Evolutionary conservation across 2,797 vertebrate species (phyloP), one percentile per base, ranked within the genome.

Genomic region (Falco berigora): DNA sequence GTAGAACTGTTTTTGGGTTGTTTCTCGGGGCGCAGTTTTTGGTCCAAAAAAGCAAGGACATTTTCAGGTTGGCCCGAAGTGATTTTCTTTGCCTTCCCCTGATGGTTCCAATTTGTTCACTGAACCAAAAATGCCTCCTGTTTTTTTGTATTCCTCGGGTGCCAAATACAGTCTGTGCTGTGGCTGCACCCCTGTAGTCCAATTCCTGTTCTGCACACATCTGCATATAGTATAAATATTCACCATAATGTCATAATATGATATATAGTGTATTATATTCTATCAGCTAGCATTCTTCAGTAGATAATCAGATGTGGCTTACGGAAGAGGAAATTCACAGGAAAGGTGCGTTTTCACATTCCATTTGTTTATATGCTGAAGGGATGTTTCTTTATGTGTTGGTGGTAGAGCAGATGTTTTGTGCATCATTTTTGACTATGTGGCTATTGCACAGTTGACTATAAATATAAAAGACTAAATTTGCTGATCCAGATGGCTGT

Each of bases 401-500:
- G 69, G 30, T 32, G 27, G 86, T 68, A 91, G 56, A 81, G 24
- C 83, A 96, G 92, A 73, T 84, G 47, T 94, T 86, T 62, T 92
- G 38, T 81, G 55, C n/a, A 79, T 86, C 0, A n/a, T 72, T 88
- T 92, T 92, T 94, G 16, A 84, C 25, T 75, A 38, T 63, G 66
- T 88, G 80, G 55, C 67, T 82, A 78, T 93, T 80, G 77, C 77
- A 75, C 90, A 68, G 82, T 80, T 88, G 92, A 34, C 58, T 81
- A 64, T 77, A 91, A 91, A 88, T 78, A 50, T 50, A 85, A 94
- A 86, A 90, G 18, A 50, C 46, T 67, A 72, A 85, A 87, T 90
- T 85, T 90, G 19, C 55, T 63, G 62, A 62, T 94, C 83, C 94
- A 96, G 94, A 73, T 96, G 93, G 80, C 73, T 81, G 83, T 94